Evolutionary conservation across 2,113 vertebrate genomes (phyloP).

Genomic region (Plotosus lineatus): DNA sequence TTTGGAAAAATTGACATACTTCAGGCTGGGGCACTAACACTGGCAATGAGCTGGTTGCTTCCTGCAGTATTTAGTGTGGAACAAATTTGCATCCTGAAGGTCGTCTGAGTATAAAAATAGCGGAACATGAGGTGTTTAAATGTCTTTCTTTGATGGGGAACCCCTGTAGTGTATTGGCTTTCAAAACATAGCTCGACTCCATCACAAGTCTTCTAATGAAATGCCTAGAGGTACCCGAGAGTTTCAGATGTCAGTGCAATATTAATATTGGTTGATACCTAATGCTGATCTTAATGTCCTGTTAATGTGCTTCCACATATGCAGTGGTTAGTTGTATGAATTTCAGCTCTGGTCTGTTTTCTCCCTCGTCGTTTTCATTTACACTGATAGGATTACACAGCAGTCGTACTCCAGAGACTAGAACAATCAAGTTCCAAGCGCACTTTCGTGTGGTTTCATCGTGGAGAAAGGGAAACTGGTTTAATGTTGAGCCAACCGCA

Average conservation of each 20-base stretch:
- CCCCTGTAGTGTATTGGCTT: not conserved
- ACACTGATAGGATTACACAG: not conserved
- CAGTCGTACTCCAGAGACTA: not conserved
- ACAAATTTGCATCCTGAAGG: not conserved
- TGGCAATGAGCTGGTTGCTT: not conserved
- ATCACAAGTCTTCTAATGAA: constrained; percentile 20
- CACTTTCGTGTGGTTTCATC: not conserved
- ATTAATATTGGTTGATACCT: not conserved
- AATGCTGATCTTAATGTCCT: not conserved
- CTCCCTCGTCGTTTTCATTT: not conserved
- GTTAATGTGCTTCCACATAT: not conserved
- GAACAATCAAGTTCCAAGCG: not conserved
- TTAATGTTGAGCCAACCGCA: not conserved
- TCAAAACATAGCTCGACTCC: not conserved
- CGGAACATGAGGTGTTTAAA: not conserved
- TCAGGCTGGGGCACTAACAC: not conserved
- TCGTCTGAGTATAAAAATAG: not conserved
- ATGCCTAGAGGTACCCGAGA: not conserved
- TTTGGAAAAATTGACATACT: not conserved
- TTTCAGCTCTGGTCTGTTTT: not conserved
- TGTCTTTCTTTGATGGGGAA: not conserved
- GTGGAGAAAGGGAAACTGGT: not conserved
- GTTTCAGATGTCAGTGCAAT: not conserved
- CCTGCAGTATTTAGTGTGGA: not conserved
- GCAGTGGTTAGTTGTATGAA: not conserved